Percentiles rank a stretch among this genome's conserved stretches.
Evolutionary conservation across 2,797 vertebrate species (phyloP).

Genomic region (Malurus leucopterus): DNA sequence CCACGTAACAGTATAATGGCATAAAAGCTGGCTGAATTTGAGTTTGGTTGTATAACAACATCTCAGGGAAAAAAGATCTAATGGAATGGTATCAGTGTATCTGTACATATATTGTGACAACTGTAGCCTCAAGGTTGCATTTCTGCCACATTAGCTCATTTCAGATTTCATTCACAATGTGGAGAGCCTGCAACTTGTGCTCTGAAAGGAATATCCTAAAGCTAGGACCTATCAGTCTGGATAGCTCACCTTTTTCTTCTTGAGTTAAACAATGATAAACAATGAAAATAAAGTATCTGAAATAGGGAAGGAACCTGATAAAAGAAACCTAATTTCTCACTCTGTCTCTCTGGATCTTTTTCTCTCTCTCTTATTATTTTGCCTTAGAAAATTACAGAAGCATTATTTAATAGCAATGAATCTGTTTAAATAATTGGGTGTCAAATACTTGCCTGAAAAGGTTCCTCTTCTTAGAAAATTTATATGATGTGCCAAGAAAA

Average conservation of each 20-base stretch:
- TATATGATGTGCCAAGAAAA: neutral
- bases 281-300: neutral
- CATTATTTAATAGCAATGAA: neutral
- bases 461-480: neutral
- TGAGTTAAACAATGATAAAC: neutral
- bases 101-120: slow-evolving; percentile 22
- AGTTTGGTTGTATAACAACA: neutral
- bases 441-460: neutral
- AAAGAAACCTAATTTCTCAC: neutral
- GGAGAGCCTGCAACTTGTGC: neutral
- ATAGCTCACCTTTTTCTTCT: slow-evolving; percentile 1
- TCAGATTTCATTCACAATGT: slow-evolving; percentile 8
- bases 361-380: neutral
- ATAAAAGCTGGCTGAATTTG: neutral
- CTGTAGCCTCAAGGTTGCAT: neutral
- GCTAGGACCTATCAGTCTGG: neutral
- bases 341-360: neutral
- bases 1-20: neutral
- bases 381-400: neutral
- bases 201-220: slow-evolving; percentile 16
- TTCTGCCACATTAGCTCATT: slow-evolving; percentile 12
- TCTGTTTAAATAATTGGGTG: neutral
- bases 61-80: neutral
- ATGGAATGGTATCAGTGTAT: neutral
- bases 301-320: neutral